Conservation (phyloP, 2,113 vertebrate species). For the Trogon surrucura region DNA sequence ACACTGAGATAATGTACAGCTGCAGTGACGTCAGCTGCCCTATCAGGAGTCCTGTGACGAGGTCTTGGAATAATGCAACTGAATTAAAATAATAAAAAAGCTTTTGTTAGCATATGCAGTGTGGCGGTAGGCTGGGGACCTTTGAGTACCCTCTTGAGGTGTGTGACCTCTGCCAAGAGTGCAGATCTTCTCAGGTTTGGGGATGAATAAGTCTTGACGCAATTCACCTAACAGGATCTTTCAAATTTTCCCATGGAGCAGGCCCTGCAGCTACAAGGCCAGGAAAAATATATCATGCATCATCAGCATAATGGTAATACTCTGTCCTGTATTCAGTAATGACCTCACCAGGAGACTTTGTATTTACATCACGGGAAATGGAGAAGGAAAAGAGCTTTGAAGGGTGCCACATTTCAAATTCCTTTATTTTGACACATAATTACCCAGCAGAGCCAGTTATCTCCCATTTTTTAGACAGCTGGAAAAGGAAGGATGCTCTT, state of each 20-base stretch:
- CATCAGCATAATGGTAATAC: neutral
- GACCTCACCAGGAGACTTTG: neutral
- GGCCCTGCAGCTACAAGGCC: neutral
- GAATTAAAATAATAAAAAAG: neutral
- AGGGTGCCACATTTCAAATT: neutral
- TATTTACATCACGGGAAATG: slow-evolving; percentile 16
- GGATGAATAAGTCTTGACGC: neutral
- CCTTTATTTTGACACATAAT: neutral
- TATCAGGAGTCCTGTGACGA: neutral
- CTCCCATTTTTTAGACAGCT: neutral
- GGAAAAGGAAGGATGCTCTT: neutral
- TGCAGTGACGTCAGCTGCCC: neutral
- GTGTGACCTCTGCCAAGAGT: neutral
- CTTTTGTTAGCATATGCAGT: neutral
- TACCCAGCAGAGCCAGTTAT: neutral
- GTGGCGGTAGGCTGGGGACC: neutral
- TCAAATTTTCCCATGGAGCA: neutral
- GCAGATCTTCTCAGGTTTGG: neutral
- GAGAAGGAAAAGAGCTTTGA: neutral
- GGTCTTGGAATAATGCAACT: neutral
- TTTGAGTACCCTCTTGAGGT: neutral
- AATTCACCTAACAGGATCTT: neutral
- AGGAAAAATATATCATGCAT: neutral
- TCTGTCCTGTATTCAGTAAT: neutral
- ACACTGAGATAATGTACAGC: neutral